Evolutionary conservation across 2,888 invertebrate genomes (phyloP), one percentile per base, ranked within the genome.

Genomic region (Calameuta pallipes): DNA sequence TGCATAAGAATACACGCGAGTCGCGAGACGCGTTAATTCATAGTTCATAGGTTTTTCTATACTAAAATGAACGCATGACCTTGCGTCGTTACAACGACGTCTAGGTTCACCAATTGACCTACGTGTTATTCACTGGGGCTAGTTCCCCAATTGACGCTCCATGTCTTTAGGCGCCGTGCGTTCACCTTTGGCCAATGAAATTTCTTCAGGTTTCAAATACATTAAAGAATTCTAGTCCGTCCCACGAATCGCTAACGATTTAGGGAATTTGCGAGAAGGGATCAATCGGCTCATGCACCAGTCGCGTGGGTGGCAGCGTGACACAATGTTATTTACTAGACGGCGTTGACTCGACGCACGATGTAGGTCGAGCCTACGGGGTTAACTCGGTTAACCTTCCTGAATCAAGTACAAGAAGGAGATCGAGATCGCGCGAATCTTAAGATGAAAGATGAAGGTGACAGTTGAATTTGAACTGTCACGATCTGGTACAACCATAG

Each of bases 351-450:
- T 80, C 77, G 75, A 80, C 9, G 80, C 80, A 82, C 78, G 81
- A 84, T 81, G 80, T 83, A 81, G 81, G 83, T 82, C 85, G 81
- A 81, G 80, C 84, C 82, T 83, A 81, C 80, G 85, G 82, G 89
- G 89, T 89, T 88, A 89, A 89, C 86, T 87, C 84, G 84, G 85
- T 88, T 89, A 87, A 89, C 89, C 89, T 86, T 84, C 80, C 73
- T 56, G 56, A 56, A 56, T 56, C 23, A 56, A 56, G 56, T 15
- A 23, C 23, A 56, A 56, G 71, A 71, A 30, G 71, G 71, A 30
- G 35, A 30, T 23, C 56, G 56, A 56, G 56, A 56, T 56, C 6
- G 56, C 23, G 56, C 56, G 23, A 56, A 56, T 56, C 56, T 56
- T 56, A 56, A 56, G 23, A 56, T 56, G 1, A 56, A 56, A 56